Base-by-base conservation (phyloP, 2,888 invertebrate species). In the Sepioteuthis lessoniana region DNA sequence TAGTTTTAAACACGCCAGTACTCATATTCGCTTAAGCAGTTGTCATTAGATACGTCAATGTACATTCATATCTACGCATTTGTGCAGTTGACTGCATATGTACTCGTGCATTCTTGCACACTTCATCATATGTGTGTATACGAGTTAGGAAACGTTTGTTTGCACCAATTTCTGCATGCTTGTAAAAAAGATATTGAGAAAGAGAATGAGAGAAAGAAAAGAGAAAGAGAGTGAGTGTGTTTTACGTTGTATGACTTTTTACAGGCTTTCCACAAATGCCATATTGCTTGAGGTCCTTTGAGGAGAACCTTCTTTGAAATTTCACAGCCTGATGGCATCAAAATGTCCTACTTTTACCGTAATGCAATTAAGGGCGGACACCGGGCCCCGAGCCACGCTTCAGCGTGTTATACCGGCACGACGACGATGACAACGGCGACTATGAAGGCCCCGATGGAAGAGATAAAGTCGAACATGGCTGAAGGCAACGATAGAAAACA, bases 261-360 rank as follows among this genome's bases (percentile, higher is more conserved):
- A n/a, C 76, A 76, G 76, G 76, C 76, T 76, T 76, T 76, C 31
- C n/a, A 76, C 76, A 76, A 76, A 76, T n/a, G 76, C 76, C 13
- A 76, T 76, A 76, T 76, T 31, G 76, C 76, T 76, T 8, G 76
- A 76, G 76, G 76, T n/a, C 31, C 76, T 76, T 31, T 31, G 76
- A n/a, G 76, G 76, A 76, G 76, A 76, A 76, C 76, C 76, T 76
- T 76, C 76, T 76, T 76, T 76, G 76, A 76, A 76, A 76, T 76
- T 31, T 76, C 76, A 76, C 76, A n/a, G 76, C 76, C 76, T 76
- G 31, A 10, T 76, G 76, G 76, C 76, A 76, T 76, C 31, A 76
- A 76, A 76, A 76, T 76, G 76, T 31, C 76, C 76, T 31, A 76
- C 76, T 76, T 76, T 76, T 76, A 31, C 76, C 10, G 31, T 76